Evolutionary conservation across 92 coral and sea anemone species (phyloP).

Genomic region (Metridium senile): DNA sequence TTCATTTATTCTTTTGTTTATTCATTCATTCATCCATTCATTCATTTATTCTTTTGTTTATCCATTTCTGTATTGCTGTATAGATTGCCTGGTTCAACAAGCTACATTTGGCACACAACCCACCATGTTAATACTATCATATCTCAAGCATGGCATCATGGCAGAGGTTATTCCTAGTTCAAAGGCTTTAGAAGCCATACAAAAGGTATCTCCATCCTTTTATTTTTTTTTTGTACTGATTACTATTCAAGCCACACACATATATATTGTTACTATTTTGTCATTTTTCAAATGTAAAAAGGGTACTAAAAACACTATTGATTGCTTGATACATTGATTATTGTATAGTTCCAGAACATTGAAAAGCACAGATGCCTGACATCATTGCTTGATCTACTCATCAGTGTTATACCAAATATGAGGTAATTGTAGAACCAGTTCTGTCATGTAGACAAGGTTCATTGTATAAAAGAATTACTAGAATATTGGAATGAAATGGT

Average conservation of each 20-base stretch:
- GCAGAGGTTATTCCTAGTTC: conserved; percentile 95
- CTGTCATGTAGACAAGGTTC: no score
- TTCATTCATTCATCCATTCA: background rate
- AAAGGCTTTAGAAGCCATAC: conserved; percentile 85
- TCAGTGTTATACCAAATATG: conserved; percentile 75
- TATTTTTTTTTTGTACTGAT: background rate
- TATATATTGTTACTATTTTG: no score
- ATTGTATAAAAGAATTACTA: no score
- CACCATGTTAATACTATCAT: conserved; percentile 77
- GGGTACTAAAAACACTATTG: no score
- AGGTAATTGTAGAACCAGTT: conserved; percentile 59
- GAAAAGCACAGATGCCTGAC: conserved; percentile 77
- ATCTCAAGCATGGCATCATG: conserved; percentile 83
- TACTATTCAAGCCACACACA: no score
- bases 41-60: background rate
- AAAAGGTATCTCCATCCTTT: conserved; percentile 69
- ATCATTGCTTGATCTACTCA: conserved; percentile 83
- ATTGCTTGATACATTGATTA: no score
- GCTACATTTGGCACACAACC: conserved; percentile 98
- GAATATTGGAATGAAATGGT: no score
- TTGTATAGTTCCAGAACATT: conserved; percentile 82
- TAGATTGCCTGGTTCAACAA: conserved; percentile 92
- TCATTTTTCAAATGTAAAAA: no score
- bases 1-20: no score
- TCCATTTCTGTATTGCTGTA: background rate